Conservation (phyloP, 2,113 vertebrate species). For the Myiozetetes cayanensis region DNA sequence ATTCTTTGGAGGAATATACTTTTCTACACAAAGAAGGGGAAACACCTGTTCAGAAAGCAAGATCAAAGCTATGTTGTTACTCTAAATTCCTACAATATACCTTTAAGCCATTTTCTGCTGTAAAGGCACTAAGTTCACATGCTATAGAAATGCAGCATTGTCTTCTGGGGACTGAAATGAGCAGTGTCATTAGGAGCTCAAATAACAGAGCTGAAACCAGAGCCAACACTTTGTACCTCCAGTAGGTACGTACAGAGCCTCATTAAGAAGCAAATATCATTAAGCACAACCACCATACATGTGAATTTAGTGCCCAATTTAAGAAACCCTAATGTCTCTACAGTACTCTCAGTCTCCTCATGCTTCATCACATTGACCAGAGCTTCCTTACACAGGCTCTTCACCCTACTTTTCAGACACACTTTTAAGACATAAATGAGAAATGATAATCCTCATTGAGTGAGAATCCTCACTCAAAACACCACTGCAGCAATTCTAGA, state of each 20-base stretch:
- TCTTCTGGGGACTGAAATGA: not conserved
- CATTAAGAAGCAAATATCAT: not conserved
- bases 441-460: not conserved
- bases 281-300: not conserved
- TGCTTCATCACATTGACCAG: fast-evolving
- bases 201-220: not conserved
- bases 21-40: not conserved
- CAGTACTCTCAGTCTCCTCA: not conserved
- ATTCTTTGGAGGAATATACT: not conserved
- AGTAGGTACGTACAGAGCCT: not conserved
- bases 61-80: not conserved
- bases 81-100: not conserved
- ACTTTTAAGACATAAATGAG: not conserved
- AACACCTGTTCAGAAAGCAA: not conserved
- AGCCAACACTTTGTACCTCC: not conserved
- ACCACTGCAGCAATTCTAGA: not conserved
- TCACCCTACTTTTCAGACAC: not conserved
- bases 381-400: not conserved
- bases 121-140: not conserved
- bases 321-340: not conserved
- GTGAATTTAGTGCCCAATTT: not conserved
- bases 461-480: not conserved
- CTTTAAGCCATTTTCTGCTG: not conserved
- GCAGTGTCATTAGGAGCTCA: not conserved
- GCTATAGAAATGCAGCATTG: not conserved